Evolutionary conservation across 2,113 vertebrate genomes (phyloP), one percentile per base, ranked within the genome.

Genomic region (Malaclemys terrapin): DNA sequence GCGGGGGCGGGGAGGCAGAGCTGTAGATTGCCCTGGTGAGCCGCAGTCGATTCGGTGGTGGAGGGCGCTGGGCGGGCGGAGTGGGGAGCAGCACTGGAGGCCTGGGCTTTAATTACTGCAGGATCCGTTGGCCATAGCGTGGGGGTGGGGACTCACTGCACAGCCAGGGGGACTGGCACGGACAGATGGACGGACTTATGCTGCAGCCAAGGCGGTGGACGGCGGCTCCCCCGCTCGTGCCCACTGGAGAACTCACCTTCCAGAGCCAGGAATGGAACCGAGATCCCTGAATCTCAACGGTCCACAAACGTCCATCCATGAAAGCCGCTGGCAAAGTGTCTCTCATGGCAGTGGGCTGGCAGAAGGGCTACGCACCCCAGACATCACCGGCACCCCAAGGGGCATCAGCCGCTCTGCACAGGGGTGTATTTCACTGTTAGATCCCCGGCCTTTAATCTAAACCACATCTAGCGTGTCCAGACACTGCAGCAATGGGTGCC

Each of bases 21-120:
- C 97, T 98, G 90, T 93, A 97, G 98, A 98, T 98, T 97, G 98
- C 97, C 96, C 97, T 95, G 96, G 95, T 90, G 95, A 97, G 69
- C 20, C 49, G 38, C 62, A 84, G 45, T 31, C 2, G 3, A 1
- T 22, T 80, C 31, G 90, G 81, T 59, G 49, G 29, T 80, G 50
- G 90, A 91, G 56, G 69, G 69, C 27, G 14, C 5, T 59, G 35
- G 65, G n/a, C 3, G 35, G 47, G 29, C 0, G 2, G n/a, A 14
- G 13, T 5, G 65, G 59, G n/a, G 22, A n/a, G 53, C 2, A 9
- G 10, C 86, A 59, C 62, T 8, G 4, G 84, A 91, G 89, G 84
- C 53, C 53, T 80, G 85, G 88, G 87, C 93, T 89, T 89, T 97
- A 97, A 98, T 98, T 97, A 96, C 96, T 94, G 95, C 90, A 82